phyloP scores from a whole-genome alignment of 2,888 invertebrate genomes.

The Conistra vaccinii region DNA sequence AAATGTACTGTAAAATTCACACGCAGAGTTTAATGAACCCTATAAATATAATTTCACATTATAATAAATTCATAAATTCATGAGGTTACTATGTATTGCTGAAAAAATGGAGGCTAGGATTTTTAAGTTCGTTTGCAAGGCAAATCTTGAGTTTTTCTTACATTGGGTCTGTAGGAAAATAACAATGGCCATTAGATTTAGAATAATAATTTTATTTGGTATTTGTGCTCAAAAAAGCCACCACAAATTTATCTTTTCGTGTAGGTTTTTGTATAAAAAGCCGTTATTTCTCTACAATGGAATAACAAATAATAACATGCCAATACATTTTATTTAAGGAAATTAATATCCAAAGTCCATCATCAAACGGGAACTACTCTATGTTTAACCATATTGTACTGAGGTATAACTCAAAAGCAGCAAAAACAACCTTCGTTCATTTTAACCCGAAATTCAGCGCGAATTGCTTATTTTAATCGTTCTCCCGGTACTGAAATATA shows the following conservation, averaged over 20 bases:
- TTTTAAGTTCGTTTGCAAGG: conserved; percentile 8
- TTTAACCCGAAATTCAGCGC: conserved; percentile 3
- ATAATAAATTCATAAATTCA: conserved; percentile 40
- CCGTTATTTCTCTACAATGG: not conserved
- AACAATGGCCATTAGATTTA: not conserved
- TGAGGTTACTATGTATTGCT: conserved; percentile 13
- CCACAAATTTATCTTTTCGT: not conserved
- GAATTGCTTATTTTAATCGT: conserved; percentile 28
- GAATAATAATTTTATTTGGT: not conserved
- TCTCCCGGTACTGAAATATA: conserved; percentile 18
- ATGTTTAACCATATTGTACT: not conserved
- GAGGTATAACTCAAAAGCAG: not conserved
- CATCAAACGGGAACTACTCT: not conserved
- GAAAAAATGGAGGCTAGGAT: not conserved
- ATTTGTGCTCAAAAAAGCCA: not conserved
- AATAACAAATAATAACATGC: not conserved
- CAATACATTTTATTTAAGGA: not conserved
- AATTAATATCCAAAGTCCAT: not conserved
- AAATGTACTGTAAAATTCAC: conserved; percentile 28
- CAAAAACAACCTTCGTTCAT: conserved; percentile 9
- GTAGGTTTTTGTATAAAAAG: not conserved
- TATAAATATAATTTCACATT: conserved; percentile 48
- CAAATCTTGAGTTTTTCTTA: conserved; percentile 8
- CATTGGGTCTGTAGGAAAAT: not conserved
- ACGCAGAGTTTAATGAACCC: conserved; percentile 44